phyloP scores from a whole-genome alignment of 2,113 vertebrate genomes.

The Orthonyx spaldingii region DNA sequence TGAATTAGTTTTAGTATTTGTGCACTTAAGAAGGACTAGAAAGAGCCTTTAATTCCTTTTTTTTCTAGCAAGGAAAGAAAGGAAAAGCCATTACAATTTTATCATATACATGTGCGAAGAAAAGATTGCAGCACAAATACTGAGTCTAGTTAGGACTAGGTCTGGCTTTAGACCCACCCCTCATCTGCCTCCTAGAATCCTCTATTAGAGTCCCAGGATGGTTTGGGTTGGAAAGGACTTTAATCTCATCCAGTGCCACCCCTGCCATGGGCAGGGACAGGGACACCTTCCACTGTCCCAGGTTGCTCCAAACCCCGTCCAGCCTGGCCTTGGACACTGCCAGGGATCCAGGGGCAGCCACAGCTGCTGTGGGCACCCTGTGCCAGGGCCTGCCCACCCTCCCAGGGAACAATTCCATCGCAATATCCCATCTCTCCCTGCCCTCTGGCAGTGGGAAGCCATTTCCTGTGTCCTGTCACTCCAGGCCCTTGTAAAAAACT shows the following conservation, averaged over 20 bases:
- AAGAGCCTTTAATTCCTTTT: neutral
- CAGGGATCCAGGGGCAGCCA: neutral
- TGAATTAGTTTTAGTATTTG: neutral
- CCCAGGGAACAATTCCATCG: rapidly evolving
- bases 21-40: neutral
- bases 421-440: rapidly evolving
- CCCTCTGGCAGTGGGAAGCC: neutral
- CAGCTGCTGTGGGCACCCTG: neutral
- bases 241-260: neutral
- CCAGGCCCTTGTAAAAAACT: neutral
- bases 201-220: neutral
- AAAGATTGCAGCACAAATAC: neutral
- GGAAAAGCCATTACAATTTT: neutral
- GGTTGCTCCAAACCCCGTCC: rapidly evolving
- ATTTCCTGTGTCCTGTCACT: neutral
- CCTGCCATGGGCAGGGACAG: neutral
- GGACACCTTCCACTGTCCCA: neutral
- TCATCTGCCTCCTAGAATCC: neutral
- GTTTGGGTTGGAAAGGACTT: neutral
- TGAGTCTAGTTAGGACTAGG: neutral
- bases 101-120: rapidly evolving
- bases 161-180: neutral
- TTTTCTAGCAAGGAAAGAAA: neutral
- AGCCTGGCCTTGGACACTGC: neutral
- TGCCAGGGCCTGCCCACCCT: neutral